These are phyloP conservation scores for Carcina quercana DNA, from an alignment of 2,888 invertebrate genomes.

Conservation along the genomic window DNA sequence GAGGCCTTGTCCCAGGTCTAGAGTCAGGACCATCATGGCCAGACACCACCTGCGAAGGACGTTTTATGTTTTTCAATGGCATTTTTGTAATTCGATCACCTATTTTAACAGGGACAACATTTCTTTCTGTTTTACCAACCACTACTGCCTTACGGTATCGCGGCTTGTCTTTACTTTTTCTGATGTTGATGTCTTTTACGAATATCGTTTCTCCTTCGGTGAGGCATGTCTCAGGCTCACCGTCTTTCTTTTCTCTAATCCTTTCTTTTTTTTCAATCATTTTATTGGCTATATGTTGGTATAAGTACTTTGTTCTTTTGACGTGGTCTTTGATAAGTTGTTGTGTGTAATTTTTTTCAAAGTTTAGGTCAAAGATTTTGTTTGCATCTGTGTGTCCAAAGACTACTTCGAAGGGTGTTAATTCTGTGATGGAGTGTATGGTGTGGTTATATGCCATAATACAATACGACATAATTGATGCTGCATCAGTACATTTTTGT, in stretches of 20 bases:
- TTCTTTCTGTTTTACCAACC: constrained; percentile 4
- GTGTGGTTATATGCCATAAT: constrained; percentile 6
- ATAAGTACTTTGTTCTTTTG: constrained; percentile 6
- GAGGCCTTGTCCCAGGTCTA: constrained; percentile 2
- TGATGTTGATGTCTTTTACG: constrained; percentile 12
- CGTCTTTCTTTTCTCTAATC: constrained; percentile 5
- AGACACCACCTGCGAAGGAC: constrained; percentile 8
- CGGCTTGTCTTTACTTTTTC: constrained; percentile 14
- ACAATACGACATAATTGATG: constrained; percentile 5
- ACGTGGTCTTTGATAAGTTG: constrained; percentile 10
- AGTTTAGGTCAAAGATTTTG: constrained; percentile 1
- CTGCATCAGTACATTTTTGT: constrained; percentile 5
- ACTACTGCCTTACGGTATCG: constrained; percentile 10
- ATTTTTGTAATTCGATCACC: constrained; percentile 5
- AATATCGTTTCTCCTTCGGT: constrained; percentile 10
- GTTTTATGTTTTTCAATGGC: constrained; percentile 12
- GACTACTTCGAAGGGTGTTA: constrained; percentile 9
- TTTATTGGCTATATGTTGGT: constrained; percentile 9
- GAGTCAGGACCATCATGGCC: not conserved
- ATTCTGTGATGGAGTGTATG: constrained; percentile 4
- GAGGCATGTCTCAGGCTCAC: constrained; percentile 4
- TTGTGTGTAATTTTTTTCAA: constrained; percentile 5
- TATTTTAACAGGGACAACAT: constrained; percentile 6
- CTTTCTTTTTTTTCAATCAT: constrained; percentile 4
- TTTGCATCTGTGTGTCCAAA: constrained; percentile 7